These are phyloP conservation scores for Lithobius niger DNA, from an alignment of 1,140 invertebrate genomes.

Conservation along the genomic window DNA sequence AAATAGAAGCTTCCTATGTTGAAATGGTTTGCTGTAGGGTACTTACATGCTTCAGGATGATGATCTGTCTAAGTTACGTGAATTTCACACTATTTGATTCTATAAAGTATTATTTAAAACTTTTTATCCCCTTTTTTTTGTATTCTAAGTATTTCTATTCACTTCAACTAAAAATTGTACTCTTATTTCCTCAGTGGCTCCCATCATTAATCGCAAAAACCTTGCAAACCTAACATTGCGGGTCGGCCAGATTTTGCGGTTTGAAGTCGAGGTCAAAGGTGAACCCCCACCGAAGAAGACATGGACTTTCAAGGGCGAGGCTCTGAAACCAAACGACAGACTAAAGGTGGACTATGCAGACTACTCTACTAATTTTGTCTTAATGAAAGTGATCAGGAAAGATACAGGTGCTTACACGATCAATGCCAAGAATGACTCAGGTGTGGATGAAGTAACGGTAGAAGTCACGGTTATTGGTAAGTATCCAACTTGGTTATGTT, in stretches of 20 bases:
- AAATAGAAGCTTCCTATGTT: too few relatives aligned
- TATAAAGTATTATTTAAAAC: too few relatives aligned
- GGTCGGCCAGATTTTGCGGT: conserved; percentile 66
- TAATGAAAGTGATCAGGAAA: conserved; percentile 61
- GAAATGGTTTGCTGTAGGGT: too few relatives aligned
- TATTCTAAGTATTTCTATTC: too few relatives aligned
- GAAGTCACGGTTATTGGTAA: conserved; percentile 78
- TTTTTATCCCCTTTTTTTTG: too few relatives aligned
- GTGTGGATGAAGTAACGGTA: conserved; percentile 80
- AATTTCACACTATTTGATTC: too few relatives aligned
- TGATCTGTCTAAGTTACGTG: too few relatives aligned
- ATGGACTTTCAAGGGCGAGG: conserved; percentile 64
- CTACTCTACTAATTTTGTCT: conserved; percentile 78
- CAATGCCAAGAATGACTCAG: conserved; percentile 83
- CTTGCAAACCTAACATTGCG: conserved; percentile 71
- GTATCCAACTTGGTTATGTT: conserved; percentile 15
- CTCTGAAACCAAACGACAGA: conserved; percentile 26
- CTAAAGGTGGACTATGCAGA: conserved; percentile 79
- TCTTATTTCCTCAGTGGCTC: too few relatives aligned
- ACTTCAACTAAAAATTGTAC: too few relatives aligned
- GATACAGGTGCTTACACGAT: conserved; percentile 80
- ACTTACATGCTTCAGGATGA: too few relatives aligned
- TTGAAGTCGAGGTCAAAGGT: conserved; percentile 80
- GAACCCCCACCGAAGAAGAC: conserved; percentile 71
- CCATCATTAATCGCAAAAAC: conserved; percentile 87